phyloP scores from a whole-genome alignment of 2,113 vertebrate species.

The Mohoua ochrocephala region DNA sequence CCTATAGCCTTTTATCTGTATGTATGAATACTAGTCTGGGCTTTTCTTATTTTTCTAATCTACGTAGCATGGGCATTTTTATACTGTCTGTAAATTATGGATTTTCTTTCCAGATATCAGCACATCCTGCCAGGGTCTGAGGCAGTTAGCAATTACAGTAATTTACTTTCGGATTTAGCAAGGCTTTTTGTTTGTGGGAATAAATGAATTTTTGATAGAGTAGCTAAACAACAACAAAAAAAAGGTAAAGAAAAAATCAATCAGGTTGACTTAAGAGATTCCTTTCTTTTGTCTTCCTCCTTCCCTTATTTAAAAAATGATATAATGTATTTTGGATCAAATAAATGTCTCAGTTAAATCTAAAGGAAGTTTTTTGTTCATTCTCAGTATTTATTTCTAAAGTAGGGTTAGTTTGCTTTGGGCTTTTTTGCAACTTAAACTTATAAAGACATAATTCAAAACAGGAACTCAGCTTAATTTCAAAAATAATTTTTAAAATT shows the following conservation, averaged over 20 bases:
- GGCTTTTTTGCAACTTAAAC: not conserved
- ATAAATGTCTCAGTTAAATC: not conserved
- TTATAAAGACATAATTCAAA: not conserved
- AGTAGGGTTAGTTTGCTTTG: not conserved
- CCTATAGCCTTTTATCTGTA: not conserved
- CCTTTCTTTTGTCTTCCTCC: not conserved
- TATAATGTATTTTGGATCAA: not conserved
- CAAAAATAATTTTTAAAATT: not conserved
- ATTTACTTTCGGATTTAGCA: not conserved
- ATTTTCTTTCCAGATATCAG: slow-evolving; percentile 17
- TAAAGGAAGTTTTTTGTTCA: not conserved
- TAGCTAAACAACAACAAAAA: not conserved
- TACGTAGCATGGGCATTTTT: not conserved
- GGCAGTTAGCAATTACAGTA: not conserved
- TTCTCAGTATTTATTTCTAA: not conserved
- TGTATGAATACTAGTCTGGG: not conserved
- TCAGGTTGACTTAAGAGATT: not conserved
- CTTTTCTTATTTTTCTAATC: not conserved
- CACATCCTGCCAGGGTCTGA: not conserved
- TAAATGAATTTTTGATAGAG: slow-evolving; percentile 21
- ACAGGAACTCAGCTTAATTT: not conserved
- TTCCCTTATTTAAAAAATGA: not conserved
- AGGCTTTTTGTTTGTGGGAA: not conserved
- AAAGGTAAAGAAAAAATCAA: not conserved
- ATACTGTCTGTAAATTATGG: not conserved